Conservation (phyloP, 2,797 vertebrate species). For the Enteromius fasciolatus region DNA sequence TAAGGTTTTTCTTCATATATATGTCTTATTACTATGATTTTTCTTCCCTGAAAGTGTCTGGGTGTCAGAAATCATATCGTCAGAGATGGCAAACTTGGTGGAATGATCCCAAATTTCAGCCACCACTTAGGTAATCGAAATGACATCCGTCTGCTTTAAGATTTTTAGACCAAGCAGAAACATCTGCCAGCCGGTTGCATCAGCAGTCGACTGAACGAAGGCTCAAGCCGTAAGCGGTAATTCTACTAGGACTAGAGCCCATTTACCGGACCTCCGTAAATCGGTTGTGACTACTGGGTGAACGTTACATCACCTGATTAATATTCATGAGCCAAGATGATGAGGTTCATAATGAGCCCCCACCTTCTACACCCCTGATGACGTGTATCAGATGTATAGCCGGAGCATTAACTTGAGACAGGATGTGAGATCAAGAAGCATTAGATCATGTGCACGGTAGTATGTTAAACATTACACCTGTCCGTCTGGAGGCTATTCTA, state of each 20-base stretch:
- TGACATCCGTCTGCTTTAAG: constrained; percentile 35
- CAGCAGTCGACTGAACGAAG: constrained; percentile 13
- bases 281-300: neutral
- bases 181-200: constrained; percentile 26
- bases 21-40: neutral
- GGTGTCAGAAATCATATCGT: constrained; percentile 29
- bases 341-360: neutral
- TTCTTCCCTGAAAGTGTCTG: neutral
- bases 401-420: neutral
- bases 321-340: neutral
- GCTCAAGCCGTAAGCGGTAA: neutral
- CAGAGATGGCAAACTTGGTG: constrained; percentile 24
- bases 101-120: constrained; percentile 28
- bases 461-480: neutral
- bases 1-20: neutral
- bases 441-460: neutral
- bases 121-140: constrained; percentile 15
- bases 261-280: neutral
- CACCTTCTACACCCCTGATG: neutral
- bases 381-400: neutral
- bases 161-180: constrained; percentile 28
- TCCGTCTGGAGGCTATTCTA: constrained; percentile 3
- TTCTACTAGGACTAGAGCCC: neutral
- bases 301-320: constrained; percentile 8
- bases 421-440: constrained; percentile 11